Evolutionary conservation across 1,140 invertebrate species (phyloP).

Genomic region (Aphelenchoides fujianensis): DNA sequence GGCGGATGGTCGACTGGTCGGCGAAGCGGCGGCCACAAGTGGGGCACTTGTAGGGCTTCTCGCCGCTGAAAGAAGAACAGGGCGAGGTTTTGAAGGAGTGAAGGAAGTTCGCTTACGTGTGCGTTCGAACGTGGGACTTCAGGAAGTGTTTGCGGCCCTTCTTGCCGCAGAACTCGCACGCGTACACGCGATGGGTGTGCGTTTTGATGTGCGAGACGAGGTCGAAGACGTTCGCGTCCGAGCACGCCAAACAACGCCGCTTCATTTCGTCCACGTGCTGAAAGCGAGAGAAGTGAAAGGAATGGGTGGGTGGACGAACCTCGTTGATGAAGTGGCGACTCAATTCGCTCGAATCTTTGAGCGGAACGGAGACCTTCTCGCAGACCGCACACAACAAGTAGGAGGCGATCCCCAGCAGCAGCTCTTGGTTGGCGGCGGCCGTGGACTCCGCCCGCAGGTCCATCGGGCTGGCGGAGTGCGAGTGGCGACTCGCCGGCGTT

Average conservation of each 20-base stretch:
- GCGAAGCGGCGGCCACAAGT: slow-evolving; percentile 15
- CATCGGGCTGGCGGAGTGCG: neutral
- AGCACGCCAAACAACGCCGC: slow-evolving; percentile 5
- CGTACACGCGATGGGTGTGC: slow-evolving; percentile 14
- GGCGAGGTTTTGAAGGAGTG: neutral
- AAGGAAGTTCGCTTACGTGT: slow-evolving; percentile 5
- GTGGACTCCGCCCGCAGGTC: neutral
- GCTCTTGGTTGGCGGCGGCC: neutral
- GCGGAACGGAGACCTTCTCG: slow-evolving; percentile 18
- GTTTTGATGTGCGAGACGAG: slow-evolving; percentile 10
- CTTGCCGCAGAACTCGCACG: slow-evolving; percentile 19
- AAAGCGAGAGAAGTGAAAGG: too few relatives aligned
- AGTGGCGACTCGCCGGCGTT: neutral
- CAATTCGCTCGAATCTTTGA: slow-evolving; percentile 16
- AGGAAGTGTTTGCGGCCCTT: slow-evolving; percentile 18
- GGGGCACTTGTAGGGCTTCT: slow-evolving; percentile 5
- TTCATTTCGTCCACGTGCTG: slow-evolving; percentile 12
- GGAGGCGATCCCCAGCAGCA: slow-evolving; percentile 14
- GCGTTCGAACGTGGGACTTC: slow-evolving; percentile 12
- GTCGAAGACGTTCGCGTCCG: slow-evolving; percentile 16
- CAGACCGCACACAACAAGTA: slow-evolving; percentile 20
- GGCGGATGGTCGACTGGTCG: slow-evolving; percentile 16
- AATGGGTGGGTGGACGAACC: too few relatives aligned
- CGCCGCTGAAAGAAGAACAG: neutral
- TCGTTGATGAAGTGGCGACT: slow-evolving; percentile 15